Conservation (phyloP, 2,797 vertebrate genomes). For the Microcaecilia unicolor region DNA sequence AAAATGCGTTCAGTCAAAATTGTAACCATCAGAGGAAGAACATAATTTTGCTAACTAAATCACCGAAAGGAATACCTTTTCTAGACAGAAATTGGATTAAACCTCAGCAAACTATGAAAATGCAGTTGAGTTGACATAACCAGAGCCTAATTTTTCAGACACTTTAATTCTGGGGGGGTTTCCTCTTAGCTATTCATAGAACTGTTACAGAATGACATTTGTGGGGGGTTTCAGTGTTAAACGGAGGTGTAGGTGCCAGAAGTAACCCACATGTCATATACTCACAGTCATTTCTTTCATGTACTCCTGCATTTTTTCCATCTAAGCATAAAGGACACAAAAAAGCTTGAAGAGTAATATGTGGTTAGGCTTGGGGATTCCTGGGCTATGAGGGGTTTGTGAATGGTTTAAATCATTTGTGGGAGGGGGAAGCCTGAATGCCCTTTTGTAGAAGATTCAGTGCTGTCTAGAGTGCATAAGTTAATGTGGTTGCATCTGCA, state of each 20-base stretch:
- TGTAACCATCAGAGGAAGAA: too few relatives aligned
- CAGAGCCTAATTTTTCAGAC: too few relatives aligned
- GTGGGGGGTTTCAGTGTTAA: not conserved
- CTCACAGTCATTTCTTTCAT: not conserved
- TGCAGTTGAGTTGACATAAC: too few relatives aligned
- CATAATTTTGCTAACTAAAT: too few relatives aligned
- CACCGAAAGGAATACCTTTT: too few relatives aligned
- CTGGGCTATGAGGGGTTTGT: constrained; percentile 10
- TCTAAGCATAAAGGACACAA: not conserved
- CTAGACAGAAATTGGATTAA: too few relatives aligned
- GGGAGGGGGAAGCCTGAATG: constrained; percentile 33
- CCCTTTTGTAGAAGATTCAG: not conserved
- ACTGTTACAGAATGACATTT: too few relatives aligned
- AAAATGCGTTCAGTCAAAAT: too few relatives aligned
- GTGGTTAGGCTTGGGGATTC: constrained; percentile 28
- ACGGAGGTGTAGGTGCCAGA: not conserved
- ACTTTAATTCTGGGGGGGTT: too few relatives aligned
- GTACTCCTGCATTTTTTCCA: not conserved
- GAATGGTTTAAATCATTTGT: constrained; percentile 16
- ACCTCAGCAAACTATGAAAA: too few relatives aligned
- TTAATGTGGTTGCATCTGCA: not conserved
- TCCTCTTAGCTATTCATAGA: too few relatives aligned
- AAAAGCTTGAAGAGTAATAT: not conserved
- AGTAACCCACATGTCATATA: not conserved
- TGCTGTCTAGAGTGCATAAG: not conserved